A percentile compares a stretch with the other conserved stretches of the same genome.
Evolutionary conservation across 2,113 vertebrate species (phyloP).

Genomic region (Pollimyrus isidori): DNA sequence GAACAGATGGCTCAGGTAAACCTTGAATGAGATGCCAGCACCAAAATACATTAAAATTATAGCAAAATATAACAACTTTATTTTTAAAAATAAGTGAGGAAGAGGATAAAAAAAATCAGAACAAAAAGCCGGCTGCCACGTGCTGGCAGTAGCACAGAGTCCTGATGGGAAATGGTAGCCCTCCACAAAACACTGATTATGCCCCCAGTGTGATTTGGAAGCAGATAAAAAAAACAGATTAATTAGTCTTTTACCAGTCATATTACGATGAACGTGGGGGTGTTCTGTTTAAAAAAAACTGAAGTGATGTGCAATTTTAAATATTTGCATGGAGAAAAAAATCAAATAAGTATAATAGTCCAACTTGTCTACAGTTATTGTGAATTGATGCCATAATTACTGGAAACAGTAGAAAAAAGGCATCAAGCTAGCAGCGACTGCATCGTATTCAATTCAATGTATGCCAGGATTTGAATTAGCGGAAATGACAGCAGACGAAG

Average conservation of each 20-base stretch:
- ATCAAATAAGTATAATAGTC: neutral
- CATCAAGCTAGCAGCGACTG: neutral
- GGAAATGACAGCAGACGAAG: neutral
- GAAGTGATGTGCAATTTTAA: neutral
- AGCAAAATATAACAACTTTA: neutral
- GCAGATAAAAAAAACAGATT: neutral
- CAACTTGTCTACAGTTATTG: neutral
- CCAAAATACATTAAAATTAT: neutral
- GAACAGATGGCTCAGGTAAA: neutral
- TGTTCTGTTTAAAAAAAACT: neutral
- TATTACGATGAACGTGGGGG: neutral
- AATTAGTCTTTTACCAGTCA: neutral
- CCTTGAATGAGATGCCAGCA: neutral
- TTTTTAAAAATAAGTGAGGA: neutral
- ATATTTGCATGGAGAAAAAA: neutral
- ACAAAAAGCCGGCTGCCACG: neutral
- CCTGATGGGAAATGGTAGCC: neutral
- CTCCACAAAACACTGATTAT: neutral
- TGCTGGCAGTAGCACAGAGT: neutral
- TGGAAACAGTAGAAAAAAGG: neutral
- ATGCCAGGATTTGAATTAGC: neutral
- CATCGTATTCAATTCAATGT: neutral
- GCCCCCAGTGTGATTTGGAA: neutral
- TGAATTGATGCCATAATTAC: neutral
- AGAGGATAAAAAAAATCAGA: neutral